A percentile compares a stretch with the other conserved stretches of the same genome.
Evolutionary conservation across 1,140 invertebrate genomes (phyloP).

Genomic region (Heliconius hewitsoni): DNA sequence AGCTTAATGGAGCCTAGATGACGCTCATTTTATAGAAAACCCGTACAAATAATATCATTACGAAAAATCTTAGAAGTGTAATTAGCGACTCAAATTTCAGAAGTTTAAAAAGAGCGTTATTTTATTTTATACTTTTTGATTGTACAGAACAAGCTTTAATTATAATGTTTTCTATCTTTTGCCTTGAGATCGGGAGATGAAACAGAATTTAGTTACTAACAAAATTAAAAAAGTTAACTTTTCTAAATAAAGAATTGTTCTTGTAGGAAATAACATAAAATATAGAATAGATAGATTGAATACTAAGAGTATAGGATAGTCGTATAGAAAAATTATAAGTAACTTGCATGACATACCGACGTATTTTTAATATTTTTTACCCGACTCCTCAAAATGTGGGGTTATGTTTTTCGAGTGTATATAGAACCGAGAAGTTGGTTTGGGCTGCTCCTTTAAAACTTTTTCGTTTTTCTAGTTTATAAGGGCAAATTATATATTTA

Average conservation of each 20-base stretch:
- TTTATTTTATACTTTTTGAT: conserved; percentile 6
- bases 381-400: no score
- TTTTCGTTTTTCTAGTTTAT: no score
- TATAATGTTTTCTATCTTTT: neutral
- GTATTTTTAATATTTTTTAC: no score
- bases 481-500: no score
- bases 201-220: neutral
- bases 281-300: no score
- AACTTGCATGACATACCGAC: no score
- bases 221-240: neutral
- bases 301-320: no score
- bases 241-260: neutral
- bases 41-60: neutral
- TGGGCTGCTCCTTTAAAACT: no score
- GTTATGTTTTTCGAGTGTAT: no score
- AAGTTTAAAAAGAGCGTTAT: neutral
- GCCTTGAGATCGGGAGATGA: neutral
- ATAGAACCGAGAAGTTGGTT: no score
- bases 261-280: neutral
- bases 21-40: neutral
- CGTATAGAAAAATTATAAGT: no score
- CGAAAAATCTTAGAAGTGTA: neutral
- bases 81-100: neutral
- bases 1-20: neutral
- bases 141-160: neutral